A percentile compares a stretch with the other conserved stretches of the same genome.
These are phyloP conservation scores for Syngnathus scovelli DNA, from an alignment of 2,113 vertebrate species.

Conservation along the genomic window DNA sequence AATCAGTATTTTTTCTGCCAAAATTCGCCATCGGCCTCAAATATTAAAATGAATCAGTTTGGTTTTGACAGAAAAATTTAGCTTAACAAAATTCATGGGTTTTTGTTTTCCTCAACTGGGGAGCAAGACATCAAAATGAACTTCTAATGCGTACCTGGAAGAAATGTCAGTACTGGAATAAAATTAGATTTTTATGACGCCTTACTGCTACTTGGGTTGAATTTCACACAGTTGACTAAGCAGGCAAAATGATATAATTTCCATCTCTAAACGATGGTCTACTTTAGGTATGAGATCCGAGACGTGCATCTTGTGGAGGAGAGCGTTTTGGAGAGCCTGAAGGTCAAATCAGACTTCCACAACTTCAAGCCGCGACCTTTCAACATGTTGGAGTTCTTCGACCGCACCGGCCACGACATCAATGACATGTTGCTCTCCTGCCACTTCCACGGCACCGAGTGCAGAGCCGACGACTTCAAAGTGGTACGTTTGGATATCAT, in stretches of 20 bases:
- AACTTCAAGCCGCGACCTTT: constrained; percentile 95
- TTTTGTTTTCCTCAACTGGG: not conserved
- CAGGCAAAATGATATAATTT: constrained; percentile 9
- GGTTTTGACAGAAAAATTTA: not conserved
- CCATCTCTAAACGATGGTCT: not conserved
- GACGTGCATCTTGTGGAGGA: constrained; percentile 92
- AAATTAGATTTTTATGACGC: constrained; percentile 22
- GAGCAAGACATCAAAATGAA: not conserved
- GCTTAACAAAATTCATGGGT: not conserved
- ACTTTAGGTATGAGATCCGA: constrained; percentile 86
- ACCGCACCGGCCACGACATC: constrained; percentile 92
- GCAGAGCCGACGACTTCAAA: constrained; percentile 89
- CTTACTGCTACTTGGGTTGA: constrained; percentile 13
- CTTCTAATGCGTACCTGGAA: constrained; percentile 1
- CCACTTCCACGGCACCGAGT: constrained; percentile 84
- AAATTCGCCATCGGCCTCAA: no score
- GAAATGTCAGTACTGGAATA: constrained; percentile 17
- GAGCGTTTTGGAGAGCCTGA: constrained; percentile 88
- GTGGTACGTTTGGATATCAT: constrained; percentile 75
- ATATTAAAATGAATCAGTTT: no score
- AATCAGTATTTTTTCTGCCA: no score
- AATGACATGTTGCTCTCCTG: constrained; percentile 92
- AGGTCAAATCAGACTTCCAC: constrained; percentile 92
- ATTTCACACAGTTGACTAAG: constrained; percentile 30
- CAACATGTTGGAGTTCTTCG: constrained; percentile 96